Percentiles rank a stretch among this genome's conserved stretches.
These are phyloP conservation scores for Sphaerophoria taeniata DNA, from an alignment of 2,888 invertebrate species.

Conservation along the genomic window DNA sequence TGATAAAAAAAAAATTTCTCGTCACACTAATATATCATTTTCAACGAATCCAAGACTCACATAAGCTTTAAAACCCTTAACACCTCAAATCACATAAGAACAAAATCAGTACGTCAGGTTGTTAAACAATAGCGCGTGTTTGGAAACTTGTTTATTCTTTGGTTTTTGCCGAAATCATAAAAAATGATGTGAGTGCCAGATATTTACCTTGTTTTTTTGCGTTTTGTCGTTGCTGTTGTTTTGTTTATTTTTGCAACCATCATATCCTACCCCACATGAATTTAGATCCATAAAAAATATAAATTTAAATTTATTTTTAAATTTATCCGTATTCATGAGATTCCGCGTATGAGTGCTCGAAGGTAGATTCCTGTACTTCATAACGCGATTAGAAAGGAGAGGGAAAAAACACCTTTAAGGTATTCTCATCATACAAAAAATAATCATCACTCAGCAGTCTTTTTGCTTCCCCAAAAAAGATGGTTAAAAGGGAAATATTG, in stretches of 20 bases:
- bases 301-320: constrained; percentile 15
- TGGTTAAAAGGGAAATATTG: neutral
- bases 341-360: neutral
- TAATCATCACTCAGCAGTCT: neutral
- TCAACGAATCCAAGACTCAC: too few species aligned
- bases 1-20: too few species aligned
- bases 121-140: too few species aligned
- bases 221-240: neutral
- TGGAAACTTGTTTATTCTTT: neutral
- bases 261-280: neutral
- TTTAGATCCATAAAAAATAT: neutral
- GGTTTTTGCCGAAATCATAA: neutral
- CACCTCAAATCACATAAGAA: too few species aligned
- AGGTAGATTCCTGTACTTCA: neutral
- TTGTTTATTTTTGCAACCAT: neutral
- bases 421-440: neutral
- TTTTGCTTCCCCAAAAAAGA: neutral
- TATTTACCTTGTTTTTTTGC: neutral
- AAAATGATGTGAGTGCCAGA: neutral
- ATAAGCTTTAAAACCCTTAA: too few species aligned
- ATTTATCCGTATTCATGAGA: constrained; percentile 1
- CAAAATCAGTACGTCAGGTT: too few species aligned
- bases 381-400: neutral
- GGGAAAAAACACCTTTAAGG: neutral
- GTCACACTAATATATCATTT: too few species aligned